These are phyloP conservation scores for Loxodonta africana DNA, from an alignment of 2,113 vertebrate genomes.

Conservation along the genomic window DNA sequence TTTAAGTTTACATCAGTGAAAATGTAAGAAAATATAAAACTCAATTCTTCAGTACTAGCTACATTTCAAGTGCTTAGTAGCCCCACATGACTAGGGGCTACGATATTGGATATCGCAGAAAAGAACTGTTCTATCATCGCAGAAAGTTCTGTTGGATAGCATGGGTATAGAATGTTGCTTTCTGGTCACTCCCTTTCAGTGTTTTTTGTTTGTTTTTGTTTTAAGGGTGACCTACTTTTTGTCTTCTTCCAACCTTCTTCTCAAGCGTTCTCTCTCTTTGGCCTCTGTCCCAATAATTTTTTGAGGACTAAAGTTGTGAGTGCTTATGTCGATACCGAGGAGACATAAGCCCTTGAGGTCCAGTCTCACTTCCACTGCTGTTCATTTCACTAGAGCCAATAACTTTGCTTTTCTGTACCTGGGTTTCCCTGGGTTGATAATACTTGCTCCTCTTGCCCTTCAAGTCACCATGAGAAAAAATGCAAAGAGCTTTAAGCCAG, in stretches of 20 bases:
- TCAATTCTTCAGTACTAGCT: background rate
- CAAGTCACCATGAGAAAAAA: background rate
- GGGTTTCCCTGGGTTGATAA: background rate
- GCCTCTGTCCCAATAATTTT: background rate
- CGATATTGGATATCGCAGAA: background rate
- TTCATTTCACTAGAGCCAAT: background rate
- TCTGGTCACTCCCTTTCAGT: background rate
- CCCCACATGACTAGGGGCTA: background rate
- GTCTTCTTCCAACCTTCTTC: background rate
- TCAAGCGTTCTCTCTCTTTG: background rate
- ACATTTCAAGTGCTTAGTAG: background rate
- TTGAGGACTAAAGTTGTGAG: background rate
- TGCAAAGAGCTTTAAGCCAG: background rate
- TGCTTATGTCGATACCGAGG: background rate
- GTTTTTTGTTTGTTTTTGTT: background rate
- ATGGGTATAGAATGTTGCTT: background rate
- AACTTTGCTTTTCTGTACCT: background rate
- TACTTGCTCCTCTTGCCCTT: background rate
- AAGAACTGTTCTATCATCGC: background rate
- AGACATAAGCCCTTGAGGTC: background rate
- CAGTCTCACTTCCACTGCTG: too few species aligned
- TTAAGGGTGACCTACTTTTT: background rate
- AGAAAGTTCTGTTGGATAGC: background rate
- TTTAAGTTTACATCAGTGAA: conserved; percentile 17
- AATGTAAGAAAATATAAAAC: background rate